phyloP scores from a whole-genome alignment of 2,797 vertebrate genomes.

The Pempheris klunzingeri region DNA sequence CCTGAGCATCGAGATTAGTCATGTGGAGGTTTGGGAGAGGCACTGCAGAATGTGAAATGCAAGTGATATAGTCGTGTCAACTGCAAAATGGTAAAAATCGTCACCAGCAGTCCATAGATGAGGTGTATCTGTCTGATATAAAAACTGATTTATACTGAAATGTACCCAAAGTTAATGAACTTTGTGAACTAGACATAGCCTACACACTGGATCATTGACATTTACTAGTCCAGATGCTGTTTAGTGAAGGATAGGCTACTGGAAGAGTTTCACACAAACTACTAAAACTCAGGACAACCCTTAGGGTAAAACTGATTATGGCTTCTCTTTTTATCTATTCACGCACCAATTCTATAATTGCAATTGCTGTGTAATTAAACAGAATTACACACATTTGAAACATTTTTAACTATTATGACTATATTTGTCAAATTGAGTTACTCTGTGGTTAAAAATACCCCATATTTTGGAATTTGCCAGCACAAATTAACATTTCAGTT shows the following conservation, averaged over 20 bases:
- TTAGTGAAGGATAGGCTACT: too few relatives aligned
- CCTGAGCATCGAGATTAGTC: constrained; percentile 71
- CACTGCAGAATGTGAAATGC: constrained; percentile 10
- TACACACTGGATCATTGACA: not conserved
- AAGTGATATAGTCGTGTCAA: constrained; percentile 43
- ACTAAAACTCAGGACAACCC: not conserved
- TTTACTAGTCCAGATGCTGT: not conserved
- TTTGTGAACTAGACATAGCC: not conserved
- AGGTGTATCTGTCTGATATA: not conserved
- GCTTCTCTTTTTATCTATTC: not conserved
- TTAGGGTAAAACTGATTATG: too few relatives aligned
- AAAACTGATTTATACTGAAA: not conserved
- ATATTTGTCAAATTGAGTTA: not conserved
- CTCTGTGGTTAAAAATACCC: constrained; percentile 4
- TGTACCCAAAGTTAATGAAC: too few relatives aligned
- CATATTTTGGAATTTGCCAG: not conserved
- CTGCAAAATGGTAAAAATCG: constrained; percentile 5
- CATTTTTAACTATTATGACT: not conserved
- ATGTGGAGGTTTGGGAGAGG: constrained; percentile 49
- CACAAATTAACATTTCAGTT: constrained; percentile 16
- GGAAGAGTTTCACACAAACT: not conserved
- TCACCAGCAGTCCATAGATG: not conserved
- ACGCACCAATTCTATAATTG: too few relatives aligned
- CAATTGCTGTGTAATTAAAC: not conserved
- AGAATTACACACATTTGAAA: not conserved